These are phyloP conservation scores for Wasmannia auropunctata DNA, from an alignment of 1,140 invertebrate species.

Conservation along the genomic window DNA sequence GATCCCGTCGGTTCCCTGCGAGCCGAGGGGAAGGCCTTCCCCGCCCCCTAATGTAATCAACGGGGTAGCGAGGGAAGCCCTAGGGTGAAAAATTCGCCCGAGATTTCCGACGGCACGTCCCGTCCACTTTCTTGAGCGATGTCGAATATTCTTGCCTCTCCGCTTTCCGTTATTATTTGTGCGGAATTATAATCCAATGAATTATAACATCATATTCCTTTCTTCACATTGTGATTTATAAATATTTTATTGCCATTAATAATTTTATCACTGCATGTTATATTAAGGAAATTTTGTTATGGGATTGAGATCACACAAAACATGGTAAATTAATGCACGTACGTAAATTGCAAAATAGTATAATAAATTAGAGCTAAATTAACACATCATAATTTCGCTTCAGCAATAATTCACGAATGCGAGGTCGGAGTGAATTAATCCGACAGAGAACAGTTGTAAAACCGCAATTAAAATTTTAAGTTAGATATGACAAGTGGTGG, in stretches of 20 bases:
- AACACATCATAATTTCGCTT: slow-evolving; percentile 23
- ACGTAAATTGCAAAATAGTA: slow-evolving; percentile 3
- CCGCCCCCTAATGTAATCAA: slow-evolving; percentile 43
- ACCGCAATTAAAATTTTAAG: slow-evolving; percentile 49
- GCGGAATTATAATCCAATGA: slow-evolving; percentile 12
- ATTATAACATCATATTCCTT: neutral
- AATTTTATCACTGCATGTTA: neutral
- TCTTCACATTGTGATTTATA: neutral
- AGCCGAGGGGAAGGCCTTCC: slow-evolving; percentile 32
- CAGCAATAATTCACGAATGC: slow-evolving; percentile 19
- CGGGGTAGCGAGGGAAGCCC: slow-evolving; percentile 32
- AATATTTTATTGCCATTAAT: neutral
- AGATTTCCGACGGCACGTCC: slow-evolving; percentile 38
- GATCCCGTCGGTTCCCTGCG: slow-evolving; percentile 47
- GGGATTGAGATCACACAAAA: neutral
- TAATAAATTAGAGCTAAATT: neutral
- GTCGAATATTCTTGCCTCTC: slow-evolving; percentile 6
- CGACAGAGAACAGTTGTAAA: neutral
- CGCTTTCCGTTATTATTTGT: neutral
- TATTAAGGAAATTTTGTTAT: neutral
- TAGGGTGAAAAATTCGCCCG: slow-evolving; percentile 1
- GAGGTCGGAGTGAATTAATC: slow-evolving; percentile 1
- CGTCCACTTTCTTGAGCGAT: slow-evolving; percentile 37
- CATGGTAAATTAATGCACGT: neutral
- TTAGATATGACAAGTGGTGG: neutral